A percentile compares a stretch with the other conserved stretches of the same genome.
phyloP scores from a whole-genome alignment of 2,888 invertebrate species.

The Elaeidobius kamerunicus region DNA sequence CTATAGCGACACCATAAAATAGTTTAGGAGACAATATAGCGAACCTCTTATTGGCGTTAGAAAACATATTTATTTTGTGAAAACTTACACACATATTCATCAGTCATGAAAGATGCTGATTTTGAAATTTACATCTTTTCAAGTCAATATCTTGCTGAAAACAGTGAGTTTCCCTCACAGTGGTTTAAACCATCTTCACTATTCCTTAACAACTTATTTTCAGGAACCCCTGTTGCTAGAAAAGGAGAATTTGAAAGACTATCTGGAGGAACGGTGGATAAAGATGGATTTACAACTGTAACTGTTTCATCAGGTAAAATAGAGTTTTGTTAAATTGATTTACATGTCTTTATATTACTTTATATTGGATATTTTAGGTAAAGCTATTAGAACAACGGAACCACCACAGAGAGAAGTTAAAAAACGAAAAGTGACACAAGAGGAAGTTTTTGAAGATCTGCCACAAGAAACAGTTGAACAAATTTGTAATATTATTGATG shows the following conservation, averaged over 20 bases:
- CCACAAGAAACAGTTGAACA: slow-evolving; percentile 75
- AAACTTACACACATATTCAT: background rate
- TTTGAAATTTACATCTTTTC: background rate
- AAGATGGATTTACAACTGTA: slow-evolving; percentile 66
- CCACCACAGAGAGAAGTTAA: slow-evolving; percentile 42
- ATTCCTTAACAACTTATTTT: background rate
- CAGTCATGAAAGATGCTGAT: background rate
- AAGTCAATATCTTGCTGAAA: background rate
- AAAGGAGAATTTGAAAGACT: slow-evolving; percentile 66
- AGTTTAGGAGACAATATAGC: too few species aligned
- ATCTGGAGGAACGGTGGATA: slow-evolving; percentile 59
- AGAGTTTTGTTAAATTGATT: background rate
- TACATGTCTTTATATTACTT: background rate
- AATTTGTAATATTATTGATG: slow-evolving; percentile 77
- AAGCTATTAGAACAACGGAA: slow-evolving; percentile 20
- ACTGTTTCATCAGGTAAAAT: slow-evolving; percentile 50
- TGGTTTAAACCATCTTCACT: too few species aligned
- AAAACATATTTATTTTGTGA: background rate
- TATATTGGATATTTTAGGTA: slow-evolving; percentile 13
- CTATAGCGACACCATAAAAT: too few species aligned
- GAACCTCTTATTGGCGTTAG: too few species aligned
- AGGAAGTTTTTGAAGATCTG: slow-evolving; percentile 67
- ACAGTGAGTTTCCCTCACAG: background rate
- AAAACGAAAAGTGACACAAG: slow-evolving; percentile 46
- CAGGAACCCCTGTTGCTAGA: slow-evolving; percentile 31